Evolutionary conservation across 2,888 invertebrate genomes (phyloP).

Genomic region (Hartigia nigra): DNA sequence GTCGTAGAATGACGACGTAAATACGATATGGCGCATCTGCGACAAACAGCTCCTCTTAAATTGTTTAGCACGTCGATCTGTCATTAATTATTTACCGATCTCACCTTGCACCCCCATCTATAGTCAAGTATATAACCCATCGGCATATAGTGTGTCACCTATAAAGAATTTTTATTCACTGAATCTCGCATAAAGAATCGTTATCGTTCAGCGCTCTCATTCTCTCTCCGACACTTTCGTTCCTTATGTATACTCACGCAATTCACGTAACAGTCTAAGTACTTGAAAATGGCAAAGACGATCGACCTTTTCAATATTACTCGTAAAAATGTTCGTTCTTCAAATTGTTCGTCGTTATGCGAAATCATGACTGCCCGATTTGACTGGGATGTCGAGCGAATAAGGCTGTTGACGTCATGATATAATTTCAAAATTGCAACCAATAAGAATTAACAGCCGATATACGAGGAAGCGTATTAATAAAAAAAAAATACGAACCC

Average conservation of each 20-base stretch:
- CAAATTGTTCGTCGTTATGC: not conserved
- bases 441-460: not conserved
- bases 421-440: not conserved
- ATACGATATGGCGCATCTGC: not conserved
- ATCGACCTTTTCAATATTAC: not conserved
- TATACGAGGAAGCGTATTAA: not conserved
- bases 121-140: not conserved
- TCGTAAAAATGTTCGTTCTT: not conserved
- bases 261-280: not conserved
- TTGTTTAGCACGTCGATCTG: conserved; percentile 2
- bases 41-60: not conserved
- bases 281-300: not conserved
- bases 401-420: not conserved
- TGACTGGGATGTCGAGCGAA: not conserved
- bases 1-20: not conserved
- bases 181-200: not conserved
- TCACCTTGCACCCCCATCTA: not conserved
- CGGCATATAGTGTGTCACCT: not conserved
- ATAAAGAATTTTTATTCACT: not conserved
- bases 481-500: not conserved
- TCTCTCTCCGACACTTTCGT: not conserved
- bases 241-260: not conserved
- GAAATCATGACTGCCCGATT: not conserved
- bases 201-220: not conserved
- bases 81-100: conserved; percentile 8